Evolutionary conservation across 2,113 vertebrate genomes (phyloP).

Genomic region (Rallus limicola): DNA sequence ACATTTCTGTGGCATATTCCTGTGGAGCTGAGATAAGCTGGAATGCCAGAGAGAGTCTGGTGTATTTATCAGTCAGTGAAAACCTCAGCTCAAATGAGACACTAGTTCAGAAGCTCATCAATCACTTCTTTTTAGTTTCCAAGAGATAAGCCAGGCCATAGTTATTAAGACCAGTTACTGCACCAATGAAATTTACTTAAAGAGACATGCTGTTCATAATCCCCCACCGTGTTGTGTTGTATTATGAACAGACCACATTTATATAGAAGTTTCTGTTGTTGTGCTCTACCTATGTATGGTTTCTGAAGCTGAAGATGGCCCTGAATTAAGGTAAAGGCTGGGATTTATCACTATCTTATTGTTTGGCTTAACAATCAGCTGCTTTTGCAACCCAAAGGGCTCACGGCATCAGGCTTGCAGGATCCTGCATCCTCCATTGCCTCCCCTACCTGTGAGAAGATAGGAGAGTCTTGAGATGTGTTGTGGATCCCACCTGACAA

Average conservation of each 20-base stretch:
- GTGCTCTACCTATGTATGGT: background rate
- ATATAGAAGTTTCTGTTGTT: background rate
- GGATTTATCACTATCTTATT: background rate
- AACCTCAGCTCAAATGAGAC: slow-evolving; percentile 71
- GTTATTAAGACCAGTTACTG: background rate
- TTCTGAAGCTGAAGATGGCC: background rate
- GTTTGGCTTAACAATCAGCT: background rate
- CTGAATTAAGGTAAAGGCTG: background rate
- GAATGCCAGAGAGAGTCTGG: slow-evolving; percentile 69
- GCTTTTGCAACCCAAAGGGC: background rate
- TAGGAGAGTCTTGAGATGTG: background rate
- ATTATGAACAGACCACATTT: background rate
- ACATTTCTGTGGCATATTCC: slow-evolving; percentile 71
- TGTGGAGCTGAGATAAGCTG: slow-evolving; percentile 81
- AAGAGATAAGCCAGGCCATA: slow-evolving; percentile 49
- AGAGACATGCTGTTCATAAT: background rate
- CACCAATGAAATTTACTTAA: background rate
- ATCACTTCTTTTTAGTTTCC: slow-evolving; percentile 43
- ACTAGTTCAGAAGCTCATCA: slow-evolving; percentile 27
- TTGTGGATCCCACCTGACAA: background rate
- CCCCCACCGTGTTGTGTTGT: background rate
- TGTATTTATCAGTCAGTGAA: slow-evolving; percentile 79
- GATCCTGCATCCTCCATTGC: background rate
- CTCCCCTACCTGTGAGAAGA: background rate
- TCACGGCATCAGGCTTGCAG: background rate